A percentile compares a stretch with the other conserved stretches of the same genome.
Conservation (phyloP, 64 coral and sea anemone species). For the Stichodactyla helianthus region DNA sequence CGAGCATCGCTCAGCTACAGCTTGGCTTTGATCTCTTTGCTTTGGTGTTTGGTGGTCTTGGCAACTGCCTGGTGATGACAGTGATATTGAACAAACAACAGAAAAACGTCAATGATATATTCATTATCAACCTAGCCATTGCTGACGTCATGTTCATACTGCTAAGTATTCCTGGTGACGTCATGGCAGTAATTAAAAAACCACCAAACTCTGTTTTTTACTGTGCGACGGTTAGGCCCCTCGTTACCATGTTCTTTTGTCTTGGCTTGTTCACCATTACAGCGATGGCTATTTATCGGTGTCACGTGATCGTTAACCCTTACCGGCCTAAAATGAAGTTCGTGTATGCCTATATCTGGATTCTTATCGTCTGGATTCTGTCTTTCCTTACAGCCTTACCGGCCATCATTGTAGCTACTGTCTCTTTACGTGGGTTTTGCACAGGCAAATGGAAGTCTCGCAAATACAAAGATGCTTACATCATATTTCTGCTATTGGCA, state of each 20-base stretch:
- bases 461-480: conserved; percentile 54
- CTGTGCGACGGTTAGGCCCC: conserved; percentile 35
- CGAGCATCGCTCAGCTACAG: background rate
- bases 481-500: conserved; percentile 38
- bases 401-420: conserved; percentile 46
- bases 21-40: conserved; percentile 30
- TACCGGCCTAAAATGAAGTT: conserved; percentile 35
- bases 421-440: conserved; percentile 15
- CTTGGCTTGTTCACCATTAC: conserved; percentile 58
- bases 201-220: conserved; percentile 25
- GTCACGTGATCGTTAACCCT: conserved; percentile 40
- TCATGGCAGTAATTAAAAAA: background rate
- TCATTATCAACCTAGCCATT: conserved; percentile 42
- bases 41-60: conserved; percentile 31
- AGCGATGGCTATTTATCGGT: conserved; percentile 59
- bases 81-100: conserved; percentile 34
- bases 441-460: conserved; percentile 15
- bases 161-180: conserved; percentile 38
- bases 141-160: conserved; percentile 53
- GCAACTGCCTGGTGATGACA: conserved; percentile 38
- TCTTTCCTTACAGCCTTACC: conserved; percentile 30
- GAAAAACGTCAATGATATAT: conserved; percentile 42
- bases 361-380: conserved; percentile 31
- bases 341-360: conserved; percentile 28
- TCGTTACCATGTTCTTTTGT: conserved; percentile 42